These are phyloP conservation scores for Lepeophtheirus salmonis DNA, from an alignment of 1,140 invertebrate genomes.

Conservation along the genomic window DNA sequence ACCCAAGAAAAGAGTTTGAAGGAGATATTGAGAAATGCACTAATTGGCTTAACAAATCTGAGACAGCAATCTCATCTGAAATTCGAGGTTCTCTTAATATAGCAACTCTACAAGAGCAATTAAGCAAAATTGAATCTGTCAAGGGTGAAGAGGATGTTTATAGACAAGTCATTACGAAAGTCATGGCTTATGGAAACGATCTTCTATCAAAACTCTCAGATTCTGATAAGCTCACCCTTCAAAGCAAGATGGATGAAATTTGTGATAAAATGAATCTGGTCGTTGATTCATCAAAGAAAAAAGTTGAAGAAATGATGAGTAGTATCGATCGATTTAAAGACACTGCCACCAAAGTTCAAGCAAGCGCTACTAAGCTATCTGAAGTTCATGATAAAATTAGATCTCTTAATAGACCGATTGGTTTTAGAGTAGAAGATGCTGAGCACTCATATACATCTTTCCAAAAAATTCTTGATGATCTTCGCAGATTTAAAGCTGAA, in stretches of 20 bases:
- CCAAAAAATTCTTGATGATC: conserved; percentile 51
- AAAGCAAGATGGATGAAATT: conserved; percentile 51
- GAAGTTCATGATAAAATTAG: conserved; percentile 61
- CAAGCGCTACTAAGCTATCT: conserved; percentile 54
- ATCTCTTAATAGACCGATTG: conserved; percentile 59
- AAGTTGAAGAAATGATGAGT: conserved; percentile 45
- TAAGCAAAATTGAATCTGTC: conserved; percentile 53
- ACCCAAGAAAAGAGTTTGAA: conserved; percentile 56
- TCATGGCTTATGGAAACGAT: conserved; percentile 53
- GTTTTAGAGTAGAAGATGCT: conserved; percentile 60
- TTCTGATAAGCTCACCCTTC: conserved; percentile 55
- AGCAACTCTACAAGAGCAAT: conserved; percentile 60
- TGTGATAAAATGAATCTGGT: conserved; percentile 53
- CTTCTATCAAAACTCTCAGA: conserved; percentile 60
- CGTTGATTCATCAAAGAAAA: conserved; percentile 49
- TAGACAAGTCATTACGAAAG: conserved; percentile 45
- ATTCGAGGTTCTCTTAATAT: conserved; percentile 46
- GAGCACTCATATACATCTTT: conserved; percentile 52
- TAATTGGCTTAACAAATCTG: conserved; percentile 66
- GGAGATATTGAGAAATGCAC: conserved; percentile 53
- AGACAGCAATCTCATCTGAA: conserved; percentile 54
- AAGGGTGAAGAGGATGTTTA: conserved; percentile 49
- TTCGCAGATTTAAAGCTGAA: conserved; percentile 57
- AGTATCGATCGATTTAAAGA: conserved; percentile 57
- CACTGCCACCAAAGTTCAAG: conserved; percentile 50